Evolutionary conservation across 2,797 vertebrate species (phyloP), one percentile per base, ranked within the genome.

Genomic region (Ambastaia sidthimunki): DNA sequence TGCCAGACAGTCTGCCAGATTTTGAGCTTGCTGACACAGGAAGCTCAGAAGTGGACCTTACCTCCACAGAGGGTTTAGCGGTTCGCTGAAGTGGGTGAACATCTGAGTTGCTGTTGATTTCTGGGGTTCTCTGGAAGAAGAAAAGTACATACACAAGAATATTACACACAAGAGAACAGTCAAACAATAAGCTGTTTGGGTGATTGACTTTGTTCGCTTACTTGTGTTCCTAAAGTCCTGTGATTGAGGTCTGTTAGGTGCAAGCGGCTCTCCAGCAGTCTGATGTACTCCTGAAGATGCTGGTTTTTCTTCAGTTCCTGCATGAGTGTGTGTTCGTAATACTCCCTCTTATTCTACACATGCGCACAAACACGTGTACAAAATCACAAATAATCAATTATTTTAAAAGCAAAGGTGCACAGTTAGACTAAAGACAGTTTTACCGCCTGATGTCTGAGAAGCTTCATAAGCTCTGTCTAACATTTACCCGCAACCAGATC

Each of bases 301-400:
- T 94, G 93, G 87, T 93, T 95, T 87, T 91, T 94, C 88, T 92
- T 94, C 71, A 94, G 87, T 84, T 95, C 94, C 80, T 93, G 92
- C 87, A 95, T 92, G 81, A 96, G 76, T 0, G 89, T 87, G 69
- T 93, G 92, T 84, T 95, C 93, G 34, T 94, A 94, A 73, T 94
- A 95, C 67, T 94, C 92, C 81, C 85, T 81, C 75, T 89, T 91
- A 80, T 87, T 87, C 89, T 92, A 81, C 57, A 71, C 50, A 76
- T 21, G 47, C 28, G 4, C 28, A 28, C 28, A 28, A 2, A 28
- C 28, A 28, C 28, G 4, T 4, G 66, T 25, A 75, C 54, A 71
- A 70, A 37, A 74, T 7, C 34, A 37, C 34, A 2, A 37, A 37
- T 37, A 37, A 37, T 7, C 1, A 7, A 37, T 37, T 7, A 37